Evolutionary conservation across 37 sponge, comb jelly and placozoan genomes (phyloP).

Genomic region (Axinella damicornis): DNA sequence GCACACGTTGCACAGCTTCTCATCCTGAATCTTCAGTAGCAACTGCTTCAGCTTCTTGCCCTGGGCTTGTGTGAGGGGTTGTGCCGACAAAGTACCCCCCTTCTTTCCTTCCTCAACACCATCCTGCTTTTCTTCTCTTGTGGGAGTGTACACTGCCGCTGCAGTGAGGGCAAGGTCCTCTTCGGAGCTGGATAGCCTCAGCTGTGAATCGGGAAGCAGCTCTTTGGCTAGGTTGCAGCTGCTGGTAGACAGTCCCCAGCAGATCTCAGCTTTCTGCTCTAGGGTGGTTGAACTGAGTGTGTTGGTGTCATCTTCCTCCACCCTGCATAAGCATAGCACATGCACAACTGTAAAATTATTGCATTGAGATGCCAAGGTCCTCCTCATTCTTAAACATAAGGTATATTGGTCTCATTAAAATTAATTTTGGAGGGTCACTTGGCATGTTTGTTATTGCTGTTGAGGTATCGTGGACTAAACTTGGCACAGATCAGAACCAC

Average conservation of each 20-base stretch:
- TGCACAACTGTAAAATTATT: too few relatives aligned
- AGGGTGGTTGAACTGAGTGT: constrained; percentile 76
- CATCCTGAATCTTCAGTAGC: constrained; percentile 78
- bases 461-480: too few relatives aligned
- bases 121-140: background rate
- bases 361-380: too few relatives aligned
- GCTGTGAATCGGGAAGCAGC: constrained; percentile 41
- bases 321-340: too few relatives aligned
- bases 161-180: background rate
- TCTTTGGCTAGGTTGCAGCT: constrained; percentile 76
- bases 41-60: constrained; percentile 60
- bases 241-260: constrained; percentile 71
- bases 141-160: background rate
- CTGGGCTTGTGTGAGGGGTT: constrained; percentile 32
- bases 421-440: too few relatives aligned
- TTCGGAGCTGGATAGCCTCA: constrained; percentile 2
- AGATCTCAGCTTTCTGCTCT: constrained; percentile 21
- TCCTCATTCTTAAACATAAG: too few relatives aligned
- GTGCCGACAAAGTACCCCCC: background rate
- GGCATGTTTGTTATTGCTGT: too few relatives aligned
- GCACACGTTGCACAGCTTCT: constrained; percentile 80
- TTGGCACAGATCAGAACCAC: too few relatives aligned
- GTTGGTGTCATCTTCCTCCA: constrained; percentile 23
- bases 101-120: background rate
- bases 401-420: too few relatives aligned